A percentile compares a stretch with the other conserved stretches of the same genome.
Evolutionary conservation across 2,888 invertebrate genomes (phyloP).

Genomic region (Phaonia tiefii): DNA sequence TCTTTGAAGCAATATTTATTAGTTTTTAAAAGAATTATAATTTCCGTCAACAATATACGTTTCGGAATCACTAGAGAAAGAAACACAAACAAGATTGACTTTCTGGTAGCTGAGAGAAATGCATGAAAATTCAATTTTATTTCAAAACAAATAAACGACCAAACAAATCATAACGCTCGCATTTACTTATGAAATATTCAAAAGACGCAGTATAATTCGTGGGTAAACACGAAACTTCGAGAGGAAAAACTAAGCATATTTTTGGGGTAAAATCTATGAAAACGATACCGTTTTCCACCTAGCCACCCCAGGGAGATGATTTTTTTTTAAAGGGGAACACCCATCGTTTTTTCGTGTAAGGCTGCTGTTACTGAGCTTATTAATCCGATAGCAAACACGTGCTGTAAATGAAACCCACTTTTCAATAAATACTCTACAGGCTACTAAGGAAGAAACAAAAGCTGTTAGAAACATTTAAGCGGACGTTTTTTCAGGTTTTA

Average conservation of each 20-base stretch:
- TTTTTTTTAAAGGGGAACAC: neutral
- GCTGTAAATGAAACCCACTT: conserved; percentile 48
- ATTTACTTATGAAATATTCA: conserved; percentile 57
- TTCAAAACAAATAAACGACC: conserved; percentile 40
- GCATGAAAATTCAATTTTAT: conserved; percentile 40
- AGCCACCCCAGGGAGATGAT: neutral
- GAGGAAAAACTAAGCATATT: conserved; percentile 19
- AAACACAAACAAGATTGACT: conserved; percentile 50
- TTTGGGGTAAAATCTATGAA: conserved; percentile 56
- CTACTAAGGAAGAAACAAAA: conserved; percentile 12
- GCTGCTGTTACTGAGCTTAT: conserved; percentile 35
- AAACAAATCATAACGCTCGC: conserved; percentile 38
- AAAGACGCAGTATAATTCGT: conserved; percentile 47
- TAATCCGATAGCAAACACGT: conserved; percentile 56
- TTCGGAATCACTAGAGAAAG: conserved; percentile 19
- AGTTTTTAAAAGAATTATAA: conserved; percentile 42
- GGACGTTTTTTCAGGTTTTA: conserved; percentile 7
- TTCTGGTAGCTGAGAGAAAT: conserved; percentile 8
- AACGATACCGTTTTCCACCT: conserved; percentile 53
- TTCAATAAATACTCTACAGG: conserved; percentile 43
- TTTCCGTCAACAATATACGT: conserved; percentile 32
- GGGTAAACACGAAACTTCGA: conserved; percentile 34
- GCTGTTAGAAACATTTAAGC: conserved; percentile 19
- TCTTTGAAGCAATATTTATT: conserved; percentile 46
- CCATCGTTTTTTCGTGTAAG: neutral